These are phyloP conservation scores for Serrognathus titanus DNA, from an alignment of 2,888 invertebrate genomes.

Conservation along the genomic window DNA sequence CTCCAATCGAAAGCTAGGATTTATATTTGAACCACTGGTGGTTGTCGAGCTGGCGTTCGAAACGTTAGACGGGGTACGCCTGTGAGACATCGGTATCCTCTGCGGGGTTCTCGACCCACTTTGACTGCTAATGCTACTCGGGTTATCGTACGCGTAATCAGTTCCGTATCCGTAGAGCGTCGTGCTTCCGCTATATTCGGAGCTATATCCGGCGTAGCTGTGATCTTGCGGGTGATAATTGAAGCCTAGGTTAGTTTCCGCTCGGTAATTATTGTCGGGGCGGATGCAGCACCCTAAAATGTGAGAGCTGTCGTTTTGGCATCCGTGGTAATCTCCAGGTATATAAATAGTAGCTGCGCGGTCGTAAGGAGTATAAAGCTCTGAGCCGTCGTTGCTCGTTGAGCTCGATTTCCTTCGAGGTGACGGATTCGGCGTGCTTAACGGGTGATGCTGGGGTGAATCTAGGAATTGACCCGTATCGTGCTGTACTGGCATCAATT, in stretches of 20 bases:
- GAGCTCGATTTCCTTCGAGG: constrained; percentile 71
- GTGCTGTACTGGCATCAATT: constrained; percentile 44
- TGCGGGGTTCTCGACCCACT: constrained; percentile 47
- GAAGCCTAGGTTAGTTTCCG: constrained; percentile 34
- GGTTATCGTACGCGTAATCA: constrained; percentile 58
- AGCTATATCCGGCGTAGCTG: constrained; percentile 41
- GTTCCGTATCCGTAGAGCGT: constrained; percentile 48
- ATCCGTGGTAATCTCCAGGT: constrained; percentile 46
- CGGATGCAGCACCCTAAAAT: constrained; percentile 34
- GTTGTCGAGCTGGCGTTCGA: constrained; percentile 59
- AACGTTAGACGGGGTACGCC: constrained; percentile 76
- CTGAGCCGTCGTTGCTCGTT: constrained; percentile 67
- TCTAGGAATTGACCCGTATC: constrained; percentile 60
- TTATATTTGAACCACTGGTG: constrained; percentile 57
- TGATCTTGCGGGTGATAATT: constrained; percentile 37
- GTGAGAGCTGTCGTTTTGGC: constrained; percentile 40
- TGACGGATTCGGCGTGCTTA: constrained; percentile 53
- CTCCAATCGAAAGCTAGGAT: constrained; percentile 61
- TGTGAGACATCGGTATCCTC: constrained; percentile 55
- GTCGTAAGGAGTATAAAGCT: constrained; percentile 51
- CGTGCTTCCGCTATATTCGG: constrained; percentile 44
- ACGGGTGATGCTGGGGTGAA: constrained; percentile 67
- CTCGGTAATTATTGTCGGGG: constrained; percentile 31
- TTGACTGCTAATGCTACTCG: constrained; percentile 51
- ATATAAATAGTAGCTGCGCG: constrained; percentile 50